Base-by-base conservation (phyloP, 2,888 invertebrate genomes). In the Rutpela maculata region DNA sequence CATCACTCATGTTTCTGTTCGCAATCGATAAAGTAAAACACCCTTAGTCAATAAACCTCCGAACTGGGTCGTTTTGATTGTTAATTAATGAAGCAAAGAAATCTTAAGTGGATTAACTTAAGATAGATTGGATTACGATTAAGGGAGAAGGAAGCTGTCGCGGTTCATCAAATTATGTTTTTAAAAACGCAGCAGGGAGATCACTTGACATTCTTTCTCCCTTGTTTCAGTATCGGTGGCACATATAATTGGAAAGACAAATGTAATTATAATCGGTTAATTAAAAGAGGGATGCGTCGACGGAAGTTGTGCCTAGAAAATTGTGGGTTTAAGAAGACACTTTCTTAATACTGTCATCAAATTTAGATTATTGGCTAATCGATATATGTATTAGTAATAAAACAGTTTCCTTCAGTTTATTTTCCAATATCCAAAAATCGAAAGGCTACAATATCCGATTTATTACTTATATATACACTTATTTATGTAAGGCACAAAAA, bases 191-290 rank as follows among this genome's bases (percentile, higher is more conserved):
- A 81, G 81, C 76, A 81, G 77, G 80, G 75, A 80, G 79, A 76
- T 81, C 80, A 80, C 82, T 84, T 83, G 56, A 71, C 66, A 80
- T 81, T 82, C 76, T 77, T 82, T 80, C 82, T 76, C 84, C 83
- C 84, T 81, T 79, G 83, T 81, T 84, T 82, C 84, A 82, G 84
- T 85, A 83, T 85, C 85, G 84, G 78, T 87, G 86, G 85, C 87
- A 85, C 83, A 86, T 84, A 86, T 88, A 88, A 88, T 87, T 87
- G 86, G 85, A 83, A 86, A 86, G 86, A 86, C 87, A 87, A 88
- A 88, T 86, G 87, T 84, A 87, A 88, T 88, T 87, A 87, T 87
- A 85, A 87, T 86, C 86, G 84, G 83, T 85, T 87, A 85, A 86
- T 87, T 85, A 86, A 84, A 85, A 79, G 78, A 82, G 84, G 85